phyloP scores from a whole-genome alignment of 1,140 invertebrate genomes.

The Micrasema longulum region DNA sequence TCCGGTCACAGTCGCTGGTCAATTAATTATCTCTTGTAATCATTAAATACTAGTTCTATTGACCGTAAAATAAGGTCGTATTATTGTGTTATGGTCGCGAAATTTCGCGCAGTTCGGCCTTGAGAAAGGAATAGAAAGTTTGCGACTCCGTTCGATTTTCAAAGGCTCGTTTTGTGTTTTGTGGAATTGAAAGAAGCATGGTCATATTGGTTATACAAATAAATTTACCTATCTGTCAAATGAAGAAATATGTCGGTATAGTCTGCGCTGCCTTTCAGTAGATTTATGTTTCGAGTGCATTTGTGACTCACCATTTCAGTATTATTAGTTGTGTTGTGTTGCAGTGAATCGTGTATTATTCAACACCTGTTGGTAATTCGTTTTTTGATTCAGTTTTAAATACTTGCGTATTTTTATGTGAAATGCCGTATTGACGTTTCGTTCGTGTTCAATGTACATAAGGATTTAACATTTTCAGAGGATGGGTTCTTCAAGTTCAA shows the following conservation, averaged over 20 bases:
- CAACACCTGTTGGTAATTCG: conserved; percentile 20
- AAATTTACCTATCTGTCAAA: too few species aligned
- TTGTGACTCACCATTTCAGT: too few species aligned
- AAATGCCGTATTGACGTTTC: conserved; percentile 32
- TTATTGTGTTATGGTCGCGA: conserved; percentile 20
- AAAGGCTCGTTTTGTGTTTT: conserved; percentile 1
- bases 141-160: neutral
- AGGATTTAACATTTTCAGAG: conserved; percentile 45
- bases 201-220: too few species aligned
- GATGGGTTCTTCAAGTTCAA: conserved; percentile 65
- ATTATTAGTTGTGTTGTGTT: too few species aligned
- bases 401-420: conserved; percentile 7
- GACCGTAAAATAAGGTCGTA: conserved; percentile 22
- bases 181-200: too few species aligned
- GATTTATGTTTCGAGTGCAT: too few species aligned
- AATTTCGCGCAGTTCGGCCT: conserved; percentile 17
- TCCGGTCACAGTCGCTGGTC: neutral
- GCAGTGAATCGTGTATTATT: neutral
- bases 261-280: too few species aligned
- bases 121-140: conserved; percentile 33
- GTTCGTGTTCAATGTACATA: too few species aligned
- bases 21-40: conserved; percentile 13
- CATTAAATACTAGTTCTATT: too few species aligned
- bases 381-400: conserved; percentile 29
- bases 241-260: too few species aligned